Base-by-base conservation (phyloP, 2,113 vertebrate species). In the Prunella fulvescens region DNA sequence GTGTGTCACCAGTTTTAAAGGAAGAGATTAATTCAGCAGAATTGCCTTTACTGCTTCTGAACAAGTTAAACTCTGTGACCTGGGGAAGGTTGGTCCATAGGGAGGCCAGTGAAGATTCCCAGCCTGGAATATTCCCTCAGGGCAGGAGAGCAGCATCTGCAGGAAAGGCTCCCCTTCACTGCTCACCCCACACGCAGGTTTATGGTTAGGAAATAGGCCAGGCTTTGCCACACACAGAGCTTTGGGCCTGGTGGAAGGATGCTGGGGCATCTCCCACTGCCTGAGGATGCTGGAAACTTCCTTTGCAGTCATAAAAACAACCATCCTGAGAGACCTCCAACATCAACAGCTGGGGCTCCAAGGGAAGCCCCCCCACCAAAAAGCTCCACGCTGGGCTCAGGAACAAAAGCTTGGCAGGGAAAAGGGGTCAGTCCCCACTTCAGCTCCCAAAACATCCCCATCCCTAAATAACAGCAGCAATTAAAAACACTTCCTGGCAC, bases 221-320 rank as follows among this genome's bases (percentile, higher is more conserved):
- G 66, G n/a, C 66, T 58, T 79, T 80, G 87, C 94, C 84, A 84
- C 94, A 92, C 86, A 88, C 33, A 1, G 64, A 92, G 81, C 70
- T 76, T 25, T 40, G 39, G 76, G 40, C 58, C 67, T 14, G 82
- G 67, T 81, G 82, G 35, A 86, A 81, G 73, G 82, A 91, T 48
- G 44, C 78, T 93, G 85, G 67, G 82, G 65, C 76, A 29, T 79
- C 70, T 93, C 94, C 91, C 84, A 65, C 85, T 84, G 88, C 74
- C 84, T 91, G 94, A 76, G 90, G 82, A 78, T 44, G 88, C 83
- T 93, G 86, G 73, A 94, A 86, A 71, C 80, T 80, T 96, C 90
- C 87, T 96, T 11, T 83, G 28, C 79, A 92, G 64, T 26, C 82
- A 0, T 84, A 92, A 86, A 88, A 97, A 95, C 92, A 95, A 91